Conservation (phyloP, 2,888 invertebrate species). For the Phasia obesa region DNA sequence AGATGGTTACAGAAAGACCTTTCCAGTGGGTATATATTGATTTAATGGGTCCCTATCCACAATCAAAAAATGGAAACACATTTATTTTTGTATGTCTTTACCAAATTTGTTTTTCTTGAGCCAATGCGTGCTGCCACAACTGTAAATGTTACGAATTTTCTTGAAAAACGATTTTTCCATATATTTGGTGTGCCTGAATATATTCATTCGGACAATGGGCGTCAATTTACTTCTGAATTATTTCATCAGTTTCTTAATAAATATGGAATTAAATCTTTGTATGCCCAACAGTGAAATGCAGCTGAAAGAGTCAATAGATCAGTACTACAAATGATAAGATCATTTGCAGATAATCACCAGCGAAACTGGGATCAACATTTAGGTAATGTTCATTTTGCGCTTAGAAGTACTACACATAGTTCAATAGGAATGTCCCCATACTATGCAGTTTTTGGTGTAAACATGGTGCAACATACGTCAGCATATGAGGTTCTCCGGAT, state of each 20-base stretch:
- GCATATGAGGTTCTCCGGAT: neutral
- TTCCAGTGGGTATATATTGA: neutral
- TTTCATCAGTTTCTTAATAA: neutral
- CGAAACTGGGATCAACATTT: neutral
- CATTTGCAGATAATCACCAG: neutral
- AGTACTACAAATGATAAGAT: conserved; percentile 11
- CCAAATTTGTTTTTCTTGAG: conserved; percentile 15
- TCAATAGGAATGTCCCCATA: conserved; percentile 8
- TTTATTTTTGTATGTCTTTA: conserved; percentile 21
- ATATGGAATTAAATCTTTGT: neutral
- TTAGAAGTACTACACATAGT: neutral
- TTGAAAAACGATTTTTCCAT: conserved; percentile 6
- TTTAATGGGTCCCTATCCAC: conserved; percentile 16
- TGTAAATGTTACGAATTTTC: neutral
- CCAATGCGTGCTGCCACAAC: conserved; percentile 4
- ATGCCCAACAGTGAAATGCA: conserved; percentile 5
- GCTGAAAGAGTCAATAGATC: neutral
- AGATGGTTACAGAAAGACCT: neutral
- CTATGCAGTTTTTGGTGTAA: conserved; percentile 6
- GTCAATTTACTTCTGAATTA: neutral
- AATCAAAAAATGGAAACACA: neutral
- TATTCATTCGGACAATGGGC: conserved; percentile 9
- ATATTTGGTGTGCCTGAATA: conserved; percentile 16
- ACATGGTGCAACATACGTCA: neutral
- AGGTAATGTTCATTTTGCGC: neutral